Evolutionary conservation across 2,888 invertebrate genomes (phyloP).

Genomic region (Leptarthrus brevirostris): DNA sequence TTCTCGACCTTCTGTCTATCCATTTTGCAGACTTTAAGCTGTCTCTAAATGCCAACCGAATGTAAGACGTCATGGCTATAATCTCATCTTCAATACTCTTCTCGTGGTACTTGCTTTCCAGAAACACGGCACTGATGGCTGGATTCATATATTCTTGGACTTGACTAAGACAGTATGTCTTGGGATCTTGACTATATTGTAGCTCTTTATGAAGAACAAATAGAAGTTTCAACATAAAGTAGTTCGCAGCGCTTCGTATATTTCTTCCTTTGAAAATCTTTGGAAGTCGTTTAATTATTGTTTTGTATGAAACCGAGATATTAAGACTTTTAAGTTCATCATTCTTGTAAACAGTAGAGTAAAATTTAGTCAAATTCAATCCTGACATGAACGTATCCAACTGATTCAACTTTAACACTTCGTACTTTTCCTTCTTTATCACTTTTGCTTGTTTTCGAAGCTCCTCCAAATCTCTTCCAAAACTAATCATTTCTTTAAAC

Average conservation of each 20-base stretch:
- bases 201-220: slow-evolving; percentile 30
- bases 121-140: neutral
- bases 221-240: slow-evolving; percentile 18
- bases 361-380: neutral
- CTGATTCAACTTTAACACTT: neutral
- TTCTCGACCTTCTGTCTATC: neutral
- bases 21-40: neutral
- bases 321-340: neutral
- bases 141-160: neutral
- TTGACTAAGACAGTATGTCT: slow-evolving; percentile 3
- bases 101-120: neutral
- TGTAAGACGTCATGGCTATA: slow-evolving; percentile 1
- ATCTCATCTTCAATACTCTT: neutral
- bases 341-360: neutral
- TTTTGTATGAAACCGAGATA: neutral
- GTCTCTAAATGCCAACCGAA: slow-evolving; percentile 8
- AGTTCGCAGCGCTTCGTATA: neutral
- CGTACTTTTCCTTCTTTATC: neutral
- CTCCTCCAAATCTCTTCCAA: neutral
- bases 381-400: neutral
- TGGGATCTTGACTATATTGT: neutral
- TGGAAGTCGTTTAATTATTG: neutral
- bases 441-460: no score
- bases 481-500: slow-evolving; percentile 1
- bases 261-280: neutral